Percentiles rank a stretch among this genome's conserved stretches.
Evolutionary conservation across 2,888 invertebrate species (phyloP).

Genomic region (Meganola albula): DNA sequence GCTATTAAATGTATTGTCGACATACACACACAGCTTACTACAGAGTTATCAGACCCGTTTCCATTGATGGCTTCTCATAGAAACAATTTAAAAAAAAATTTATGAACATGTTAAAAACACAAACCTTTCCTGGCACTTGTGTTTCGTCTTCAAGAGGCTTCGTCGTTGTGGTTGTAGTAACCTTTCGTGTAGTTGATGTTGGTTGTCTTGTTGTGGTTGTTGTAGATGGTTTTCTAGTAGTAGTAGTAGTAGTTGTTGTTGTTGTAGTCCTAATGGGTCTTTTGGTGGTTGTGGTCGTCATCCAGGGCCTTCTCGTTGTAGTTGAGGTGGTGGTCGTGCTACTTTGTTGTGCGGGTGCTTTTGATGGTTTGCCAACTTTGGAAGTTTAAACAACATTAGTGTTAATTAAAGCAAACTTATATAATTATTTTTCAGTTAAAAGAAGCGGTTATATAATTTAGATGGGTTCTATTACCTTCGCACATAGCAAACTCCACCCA

Average conservation of each 20-base stretch:
- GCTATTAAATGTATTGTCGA: no score
- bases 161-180: slow-evolving; percentile 28
- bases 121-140: slow-evolving; percentile 51
- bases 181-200: background rate
- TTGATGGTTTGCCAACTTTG: slow-evolving; percentile 40
- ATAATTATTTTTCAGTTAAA: background rate
- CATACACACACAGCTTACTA: no score
- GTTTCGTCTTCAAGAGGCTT: slow-evolving; percentile 40
- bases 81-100: no score
- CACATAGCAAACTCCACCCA: slow-evolving; percentile 89
- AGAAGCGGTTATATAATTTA: background rate
- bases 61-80: no score
- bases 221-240: no score
- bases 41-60: no score
- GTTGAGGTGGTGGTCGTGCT: slow-evolving; percentile 31
- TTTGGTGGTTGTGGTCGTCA: slow-evolving; percentile 28
- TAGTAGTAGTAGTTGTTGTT: slow-evolving; percentile 20
- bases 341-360: slow-evolving; percentile 38
- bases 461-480: slow-evolving; percentile 41
- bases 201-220: slow-evolving; percentile 25
- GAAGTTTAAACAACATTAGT: no score
- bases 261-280: slow-evolving; percentile 26
- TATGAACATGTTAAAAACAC: no score
- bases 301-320: slow-evolving; percentile 28
- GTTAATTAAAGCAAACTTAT: no score